Base-by-base conservation (phyloP, 2,888 invertebrate genomes). In the Diaprepes abbreviatus region DNA sequence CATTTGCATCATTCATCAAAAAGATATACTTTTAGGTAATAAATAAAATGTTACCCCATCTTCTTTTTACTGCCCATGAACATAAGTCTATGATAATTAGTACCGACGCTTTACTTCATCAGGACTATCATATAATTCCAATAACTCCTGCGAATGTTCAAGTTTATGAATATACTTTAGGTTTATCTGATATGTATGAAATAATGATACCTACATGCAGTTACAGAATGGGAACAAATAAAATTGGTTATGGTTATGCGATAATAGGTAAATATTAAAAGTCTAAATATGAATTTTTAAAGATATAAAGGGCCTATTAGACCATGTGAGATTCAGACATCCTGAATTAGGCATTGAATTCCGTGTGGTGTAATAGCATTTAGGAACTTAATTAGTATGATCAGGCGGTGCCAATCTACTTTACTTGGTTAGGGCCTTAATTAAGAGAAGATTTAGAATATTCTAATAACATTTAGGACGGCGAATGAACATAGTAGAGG, bases 161-260 rank as follows among this genome's bases (percentile, higher is more conserved):
- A 68, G 75, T 86, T 35, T 85, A 84, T 77, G 81, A 84, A 71
- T 84, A 85, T 63, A 79, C 83, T 58, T 80, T 87, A 66, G 85
- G 85, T 38, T 79, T 82, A 71, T 84, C 83, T 36, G 85, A 86
- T 74, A 83, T 86, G 78, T 85, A 86, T 77, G 97, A 98, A 86
- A 89, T 98, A 54, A 90, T 92, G 83, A 93, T 96, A 74, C 98
- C 98, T 1, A 97, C 98, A 0, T 96, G 95, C 81, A 97, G 96
- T 0, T 98, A 98, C 83, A 89, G 98, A 77, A 98, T 98, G 98
- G 98, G 98, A 0, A 94, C 93, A 16, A 82, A 84, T 2, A 86
- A 91, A 74, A 94, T 96, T 83, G 98, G 97, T 1, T 96, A 92
- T 83, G 96, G 96, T 33, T 91, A 91, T 73, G 93, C 93, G 6